These are phyloP conservation scores for Orchestes rusci DNA, from an alignment of 2,888 invertebrate genomes.

Conservation along the genomic window DNA sequence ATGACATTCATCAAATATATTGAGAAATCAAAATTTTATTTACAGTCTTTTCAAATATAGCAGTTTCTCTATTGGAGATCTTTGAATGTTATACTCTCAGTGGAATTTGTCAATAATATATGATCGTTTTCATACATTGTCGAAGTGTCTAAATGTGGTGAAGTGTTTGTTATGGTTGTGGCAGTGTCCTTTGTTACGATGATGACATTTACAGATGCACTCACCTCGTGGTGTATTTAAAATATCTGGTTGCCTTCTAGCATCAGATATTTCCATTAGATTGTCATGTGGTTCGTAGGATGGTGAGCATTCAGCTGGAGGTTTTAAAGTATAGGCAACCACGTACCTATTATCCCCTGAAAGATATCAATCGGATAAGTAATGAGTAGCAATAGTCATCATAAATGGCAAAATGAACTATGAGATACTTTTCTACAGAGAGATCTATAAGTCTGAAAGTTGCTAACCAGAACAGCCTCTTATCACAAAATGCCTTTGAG, in stretches of 20 bases:
- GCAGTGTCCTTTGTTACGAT: slow-evolving; percentile 14
- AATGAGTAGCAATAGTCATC: too few relatives aligned
- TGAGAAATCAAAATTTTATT: not conserved
- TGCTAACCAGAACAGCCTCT: too few relatives aligned
- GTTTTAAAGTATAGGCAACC: slow-evolving; percentile 78
- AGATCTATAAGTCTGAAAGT: too few relatives aligned
- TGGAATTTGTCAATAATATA: too few relatives aligned
- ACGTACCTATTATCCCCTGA: slow-evolving; percentile 66
- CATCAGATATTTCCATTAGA: slow-evolving; percentile 31
- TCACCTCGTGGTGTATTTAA: slow-evolving; percentile 70
- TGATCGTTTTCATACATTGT: slow-evolving; percentile 28
- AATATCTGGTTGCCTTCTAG: slow-evolving; percentile 51
- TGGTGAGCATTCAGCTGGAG: slow-evolving; percentile 44
- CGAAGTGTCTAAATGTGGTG: slow-evolving; percentile 29
- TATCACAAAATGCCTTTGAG: too few relatives aligned
- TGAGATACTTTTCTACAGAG: too few relatives aligned
- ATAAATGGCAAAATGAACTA: too few relatives aligned
- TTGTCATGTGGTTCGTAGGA: slow-evolving; percentile 21
- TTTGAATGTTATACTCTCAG: too few relatives aligned
- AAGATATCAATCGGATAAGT: not conserved
- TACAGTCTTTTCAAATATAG: not conserved
- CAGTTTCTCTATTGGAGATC: too few relatives aligned
- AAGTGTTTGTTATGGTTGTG: slow-evolving; percentile 23
- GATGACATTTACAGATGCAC: slow-evolving; percentile 32
- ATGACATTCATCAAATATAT: too few relatives aligned